Evolutionary conservation across 1,140 invertebrate genomes (phyloP), one percentile per base, ranked within the genome.

Genomic region (Protaetia brevitarsis): DNA sequence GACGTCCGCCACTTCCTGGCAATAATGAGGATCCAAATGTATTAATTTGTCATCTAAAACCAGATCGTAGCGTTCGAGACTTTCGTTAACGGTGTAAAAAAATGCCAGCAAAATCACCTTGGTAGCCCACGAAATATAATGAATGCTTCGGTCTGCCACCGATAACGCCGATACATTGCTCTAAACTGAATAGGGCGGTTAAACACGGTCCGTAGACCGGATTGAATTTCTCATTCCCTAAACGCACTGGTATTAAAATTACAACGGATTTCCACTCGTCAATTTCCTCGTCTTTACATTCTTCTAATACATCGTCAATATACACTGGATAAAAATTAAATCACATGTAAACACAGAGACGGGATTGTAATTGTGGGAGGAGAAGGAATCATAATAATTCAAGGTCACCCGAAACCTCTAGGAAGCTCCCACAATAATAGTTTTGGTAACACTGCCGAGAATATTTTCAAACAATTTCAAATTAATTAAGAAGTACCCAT

Each of bases 11-110:
- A 89, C 88, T 77, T 95, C 91, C 79, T 96, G 94, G 74, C 92
- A 95, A 72, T 94, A 93, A 79, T 97, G 94, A 8, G 95, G 95
- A 81, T 97, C 95, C 66, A 97, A 78, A 78, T 95, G 92, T 72
- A 97, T 94, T 45, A 96, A 79, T 79, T 93, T 92, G 73, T 96
- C 91, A 78, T 95, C 93, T 87, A 78, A 56, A 56, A 56, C 23
- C 16, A 56, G 23, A 56, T 56, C 4, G 27, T 10, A 63, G 59
- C 60, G n/a, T n/a, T n/a, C n/a, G n/a, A n/a, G n/a, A n/a, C n/a
- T n/a, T n/a, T n/a, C n/a, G n/a, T n/a, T n/a, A n/a, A n/a, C n/a
- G n/a, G n/a, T n/a, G n/a, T n/a, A n/a, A n/a, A n/a, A n/a, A n/a
- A n/a, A n/a, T n/a, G n/a, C n/a, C n/a, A n/a, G n/a, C n/a, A n/a